Evolutionary conservation across 1,140 invertebrate species (phyloP).

Genomic region (Lordiphosa stackelbergi): DNA sequence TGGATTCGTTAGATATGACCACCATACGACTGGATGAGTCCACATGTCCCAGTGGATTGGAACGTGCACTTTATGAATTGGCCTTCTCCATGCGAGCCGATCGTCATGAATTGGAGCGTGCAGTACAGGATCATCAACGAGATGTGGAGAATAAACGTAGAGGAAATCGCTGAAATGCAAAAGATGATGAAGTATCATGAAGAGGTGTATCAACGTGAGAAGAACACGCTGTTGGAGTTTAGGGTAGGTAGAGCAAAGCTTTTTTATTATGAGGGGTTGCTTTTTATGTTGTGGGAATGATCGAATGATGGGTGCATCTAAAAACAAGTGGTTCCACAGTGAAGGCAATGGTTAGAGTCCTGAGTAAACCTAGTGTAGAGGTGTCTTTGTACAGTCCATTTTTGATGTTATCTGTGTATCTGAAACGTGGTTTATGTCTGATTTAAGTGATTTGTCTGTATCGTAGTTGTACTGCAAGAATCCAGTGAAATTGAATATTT

Average conservation of each 20-base stretch:
- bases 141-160: constrained; percentile 77
- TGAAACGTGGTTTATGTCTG: too few species aligned
- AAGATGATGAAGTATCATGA: constrained; percentile 62
- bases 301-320: too few species aligned
- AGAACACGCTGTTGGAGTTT: constrained; percentile 52
- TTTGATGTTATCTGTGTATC: too few species aligned
- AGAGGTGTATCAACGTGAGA: constrained; percentile 56
- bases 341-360: too few species aligned
- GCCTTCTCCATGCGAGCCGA: constrained; percentile 81
- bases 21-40: constrained; percentile 84
- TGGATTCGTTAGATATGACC: constrained; percentile 81
- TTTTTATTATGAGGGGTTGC: too few species aligned
- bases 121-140: constrained; percentile 76
- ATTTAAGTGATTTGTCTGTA: too few species aligned
- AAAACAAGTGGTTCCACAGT: too few species aligned
- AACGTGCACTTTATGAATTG: constrained; percentile 82
- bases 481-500: too few species aligned
- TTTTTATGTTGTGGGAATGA: too few species aligned
- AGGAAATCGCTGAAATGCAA: constrained; percentile 61
- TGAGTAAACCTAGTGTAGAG: too few species aligned
- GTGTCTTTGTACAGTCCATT: too few species aligned
- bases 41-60: constrained; percentile 86
- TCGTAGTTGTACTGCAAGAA: too few species aligned
- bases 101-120: constrained; percentile 78
- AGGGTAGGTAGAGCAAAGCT: constrained; percentile 28